Evolutionary conservation across 35 echinoderm and acorn worm species (phyloP).

Genomic region (Chiridota heheva): DNA sequence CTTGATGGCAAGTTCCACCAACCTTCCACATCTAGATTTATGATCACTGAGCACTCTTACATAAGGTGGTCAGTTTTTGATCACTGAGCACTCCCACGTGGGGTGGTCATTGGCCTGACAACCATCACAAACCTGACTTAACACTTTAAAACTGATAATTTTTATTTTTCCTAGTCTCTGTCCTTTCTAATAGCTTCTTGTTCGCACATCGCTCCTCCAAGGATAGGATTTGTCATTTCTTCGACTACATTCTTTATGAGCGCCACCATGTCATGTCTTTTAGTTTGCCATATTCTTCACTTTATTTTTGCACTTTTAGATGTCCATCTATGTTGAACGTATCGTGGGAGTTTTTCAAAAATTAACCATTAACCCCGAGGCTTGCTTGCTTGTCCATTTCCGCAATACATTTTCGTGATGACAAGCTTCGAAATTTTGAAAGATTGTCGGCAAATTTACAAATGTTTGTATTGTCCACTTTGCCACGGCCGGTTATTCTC

Average conservation of each 20-base stretch:
- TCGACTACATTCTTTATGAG: not conserved
- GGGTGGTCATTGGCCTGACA: too few species aligned
- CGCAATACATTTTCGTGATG: too few species aligned
- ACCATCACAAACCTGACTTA: too few species aligned
- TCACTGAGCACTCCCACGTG: too few species aligned
- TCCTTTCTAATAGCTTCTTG: too few species aligned
- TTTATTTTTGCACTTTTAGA: not conserved
- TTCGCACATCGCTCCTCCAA: not conserved
- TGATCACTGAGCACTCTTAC: too few species aligned
- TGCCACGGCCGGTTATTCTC: not conserved
- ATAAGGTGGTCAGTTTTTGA: too few species aligned
- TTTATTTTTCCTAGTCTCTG: too few species aligned
- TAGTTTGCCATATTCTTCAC: not conserved
- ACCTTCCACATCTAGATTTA: too few species aligned
- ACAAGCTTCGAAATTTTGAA: too few species aligned
- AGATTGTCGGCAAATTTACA: slow-evolving; percentile 1
- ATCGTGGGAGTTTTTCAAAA: slow-evolving; percentile 11
- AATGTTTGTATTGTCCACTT: not conserved
- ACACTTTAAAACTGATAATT: too few species aligned
- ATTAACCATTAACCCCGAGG: not conserved
- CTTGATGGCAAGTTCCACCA: too few species aligned
- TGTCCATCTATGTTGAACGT: slow-evolving; percentile 19
- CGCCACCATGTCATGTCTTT: not conserved
- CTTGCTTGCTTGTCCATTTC: slow-evolving; percentile 22
- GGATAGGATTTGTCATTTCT: slow-evolving; percentile 16